phyloP scores from a whole-genome alignment of 1,140 invertebrate species.

The Oryctes rhinoceros region DNA sequence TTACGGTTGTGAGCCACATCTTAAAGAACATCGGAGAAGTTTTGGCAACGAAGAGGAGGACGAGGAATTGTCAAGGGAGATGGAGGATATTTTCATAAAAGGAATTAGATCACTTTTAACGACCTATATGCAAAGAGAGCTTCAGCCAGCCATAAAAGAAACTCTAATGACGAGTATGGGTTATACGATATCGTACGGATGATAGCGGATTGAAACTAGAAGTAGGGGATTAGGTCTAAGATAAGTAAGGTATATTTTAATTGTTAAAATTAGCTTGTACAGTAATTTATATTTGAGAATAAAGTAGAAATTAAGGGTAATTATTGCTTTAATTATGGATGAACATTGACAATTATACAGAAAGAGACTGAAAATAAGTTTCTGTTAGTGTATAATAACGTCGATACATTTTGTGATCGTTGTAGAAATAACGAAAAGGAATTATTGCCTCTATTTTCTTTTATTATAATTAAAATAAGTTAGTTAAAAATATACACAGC shows the following conservation, averaged over 20 bases:
- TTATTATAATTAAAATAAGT: too few species aligned
- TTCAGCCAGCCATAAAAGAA: slow-evolving; percentile 84
- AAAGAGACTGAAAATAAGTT: too few species aligned
- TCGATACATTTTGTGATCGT: too few species aligned
- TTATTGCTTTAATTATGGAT: background rate
- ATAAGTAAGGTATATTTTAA: background rate
- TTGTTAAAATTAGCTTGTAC: slow-evolving; percentile 2
- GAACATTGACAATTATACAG: too few species aligned
- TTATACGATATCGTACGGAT: slow-evolving; percentile 83
- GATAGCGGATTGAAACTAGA: background rate
- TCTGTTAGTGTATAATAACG: too few species aligned
- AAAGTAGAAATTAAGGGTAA: background rate
- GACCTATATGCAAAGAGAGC: slow-evolving; percentile 81
- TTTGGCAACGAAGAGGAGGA: slow-evolving; percentile 65
- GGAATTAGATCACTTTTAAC: slow-evolving; percentile 80
- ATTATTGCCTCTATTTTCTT: too few species aligned
- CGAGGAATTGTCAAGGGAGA: slow-evolving; percentile 75
- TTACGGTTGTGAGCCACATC: slow-evolving; percentile 73
- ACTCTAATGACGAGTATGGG: slow-evolving; percentile 86
- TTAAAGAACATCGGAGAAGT: slow-evolving; percentile 59
- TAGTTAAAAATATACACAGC: too few species aligned
- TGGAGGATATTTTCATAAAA: slow-evolving; percentile 83
- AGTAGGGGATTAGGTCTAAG: background rate
- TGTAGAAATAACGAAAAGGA: too few species aligned
- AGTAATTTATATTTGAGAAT: slow-evolving; percentile 23